phyloP scores from a whole-genome alignment of 2,888 invertebrate genomes.

The Athalia rosae region DNA sequence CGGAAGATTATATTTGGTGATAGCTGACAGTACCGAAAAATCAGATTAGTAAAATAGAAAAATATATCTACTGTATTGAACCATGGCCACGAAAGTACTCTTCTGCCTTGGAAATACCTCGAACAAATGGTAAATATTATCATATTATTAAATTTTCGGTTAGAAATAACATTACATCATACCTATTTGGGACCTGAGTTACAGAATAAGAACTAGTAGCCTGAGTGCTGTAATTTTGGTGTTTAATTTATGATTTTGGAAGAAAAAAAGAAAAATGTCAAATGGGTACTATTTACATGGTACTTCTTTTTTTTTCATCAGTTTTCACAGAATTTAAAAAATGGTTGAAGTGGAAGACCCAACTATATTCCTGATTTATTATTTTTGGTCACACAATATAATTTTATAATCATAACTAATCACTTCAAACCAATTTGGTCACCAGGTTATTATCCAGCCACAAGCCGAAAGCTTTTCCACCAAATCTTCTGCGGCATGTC shows the following conservation, averaged over 20 bases:
- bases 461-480: slow-evolving; percentile 55
- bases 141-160: not conserved
- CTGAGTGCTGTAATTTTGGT: no score
- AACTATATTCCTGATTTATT: no score
- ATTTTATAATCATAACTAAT: not conserved
- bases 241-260: no score
- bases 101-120: slow-evolving; percentile 15
- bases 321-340: no score
- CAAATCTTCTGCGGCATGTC: slow-evolving; percentile 54
- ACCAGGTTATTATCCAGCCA: slow-evolving; percentile 62
- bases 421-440: slow-evolving; percentile 33
- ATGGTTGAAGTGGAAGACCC: no score
- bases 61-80: not conserved
- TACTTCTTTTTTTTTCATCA: no score
- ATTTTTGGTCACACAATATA: not conserved
- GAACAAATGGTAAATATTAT: slow-evolving; percentile 29
- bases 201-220: no score
- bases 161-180: slow-evolving; percentile 2
- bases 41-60: not conserved
- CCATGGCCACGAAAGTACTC: slow-evolving; percentile 29
- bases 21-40: no score
- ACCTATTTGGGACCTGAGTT: not conserved
- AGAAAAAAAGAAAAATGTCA: no score
- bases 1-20: no score
- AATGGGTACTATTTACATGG: no score